Base-by-base conservation (phyloP, 2,797 vertebrate species). In the Gallinago nigripennis region DNA sequence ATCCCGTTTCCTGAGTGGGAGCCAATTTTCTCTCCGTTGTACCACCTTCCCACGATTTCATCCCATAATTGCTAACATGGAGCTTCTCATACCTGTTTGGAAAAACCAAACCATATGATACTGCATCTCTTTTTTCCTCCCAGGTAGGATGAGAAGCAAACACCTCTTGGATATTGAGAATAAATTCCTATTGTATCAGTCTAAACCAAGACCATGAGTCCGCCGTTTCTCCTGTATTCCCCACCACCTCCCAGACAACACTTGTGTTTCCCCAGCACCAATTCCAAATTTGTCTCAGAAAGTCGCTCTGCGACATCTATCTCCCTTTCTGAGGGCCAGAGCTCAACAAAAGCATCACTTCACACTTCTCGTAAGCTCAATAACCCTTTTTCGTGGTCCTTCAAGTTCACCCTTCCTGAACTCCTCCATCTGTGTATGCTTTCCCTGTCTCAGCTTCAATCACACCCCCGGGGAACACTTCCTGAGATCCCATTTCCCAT, bases 1-100 rank as follows among this genome's bases (percentile, higher is more conserved):
- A 97, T 96, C 95, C 96, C 65, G 14, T 95, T 97, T 93, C 96
- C 92, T 88, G 86, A 96, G 84, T 56, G 31, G 0, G 92, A 96
- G 92, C 86, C 88, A 81, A 78, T 93, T 95, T 96, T 93, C 54
- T 73, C 80, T 73, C 71, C 63, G 5, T 63, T 97, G 86, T 91
- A 30, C 65, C 72, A 82, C 82, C 48, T 73, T 61, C 93, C 84
- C 90, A 92, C 86, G 90, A 88, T 93, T 95, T 95, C 91, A 96
- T 82, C 88, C 92, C 33, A 0, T 92, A 95, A 96, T 95, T 90
- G 88, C 83, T 93, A 95, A 94, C 90, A 50, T 30, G 15, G 94
- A 94, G 89, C 94, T 92, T 92, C 94, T 82, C 48, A 50, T 39
- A 51, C 63, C 54, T 11, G 65, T 89, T 95, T 94, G 94, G 94